Percentiles rank a stretch among this genome's conserved stretches.
Evolutionary conservation across 2,797 vertebrate genomes (phyloP).

Genomic region (Anableps anableps): DNA sequence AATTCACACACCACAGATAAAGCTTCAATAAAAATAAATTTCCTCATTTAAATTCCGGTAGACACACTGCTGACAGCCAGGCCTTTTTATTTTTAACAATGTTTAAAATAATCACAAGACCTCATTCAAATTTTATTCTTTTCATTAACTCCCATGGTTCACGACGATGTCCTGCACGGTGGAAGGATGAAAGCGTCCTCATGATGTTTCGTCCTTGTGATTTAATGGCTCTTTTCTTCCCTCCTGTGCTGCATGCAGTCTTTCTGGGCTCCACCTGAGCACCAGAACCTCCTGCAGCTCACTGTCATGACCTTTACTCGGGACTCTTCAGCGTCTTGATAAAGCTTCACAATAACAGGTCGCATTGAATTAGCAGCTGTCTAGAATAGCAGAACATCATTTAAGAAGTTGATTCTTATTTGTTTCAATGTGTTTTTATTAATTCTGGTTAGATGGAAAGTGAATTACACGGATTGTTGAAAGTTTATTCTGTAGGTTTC

Average conservation of each 20-base stretch:
- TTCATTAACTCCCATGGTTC: conserved; percentile 1
- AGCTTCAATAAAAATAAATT: background rate
- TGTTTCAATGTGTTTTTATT: background rate
- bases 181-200: conserved; percentile 20
- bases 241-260: conserved; percentile 49
- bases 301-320: conserved; percentile 69
- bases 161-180: background rate
- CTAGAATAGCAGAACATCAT: background rate
- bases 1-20: background rate
- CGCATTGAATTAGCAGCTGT: background rate
- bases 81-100: background rate
- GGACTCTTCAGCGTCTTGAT: conserved; percentile 56
- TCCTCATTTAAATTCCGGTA: conserved; percentile 1
- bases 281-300: conserved; percentile 42
- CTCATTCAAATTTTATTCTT: conserved; percentile 1
- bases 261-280: conserved; percentile 64
- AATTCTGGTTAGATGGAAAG: background rate
- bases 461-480: background rate
- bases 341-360: conserved; percentile 37
- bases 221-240: conserved; percentile 60
- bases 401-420: background rate
- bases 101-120: conserved; percentile 24
- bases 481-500: background rate
- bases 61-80: background rate
- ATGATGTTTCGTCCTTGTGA: conserved; percentile 49